Evolutionary conservation across 2,888 invertebrate genomes (phyloP).

Genomic region (Diplazon laetatorius): DNA sequence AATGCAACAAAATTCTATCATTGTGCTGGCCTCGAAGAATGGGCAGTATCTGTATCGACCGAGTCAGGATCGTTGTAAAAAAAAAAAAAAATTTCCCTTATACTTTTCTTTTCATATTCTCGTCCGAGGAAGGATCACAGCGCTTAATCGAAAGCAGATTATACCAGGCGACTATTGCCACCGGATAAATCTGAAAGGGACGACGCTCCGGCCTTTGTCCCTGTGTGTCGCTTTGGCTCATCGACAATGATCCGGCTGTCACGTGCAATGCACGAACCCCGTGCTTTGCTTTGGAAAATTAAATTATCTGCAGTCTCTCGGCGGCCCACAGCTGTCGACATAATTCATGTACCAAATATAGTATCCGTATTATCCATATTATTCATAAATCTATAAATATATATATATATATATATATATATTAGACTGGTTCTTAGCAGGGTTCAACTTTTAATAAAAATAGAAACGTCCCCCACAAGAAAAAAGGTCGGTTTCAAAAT

Average conservation of each 20-base stretch:
- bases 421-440: too few species aligned
- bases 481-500: too few species aligned
- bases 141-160: conserved; percentile 43
- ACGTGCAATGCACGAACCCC: neutral
- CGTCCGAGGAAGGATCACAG: conserved; percentile 25
- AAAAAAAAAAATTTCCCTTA: neutral
- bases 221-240: neutral
- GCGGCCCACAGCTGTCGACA: neutral
- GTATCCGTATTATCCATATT: too few species aligned
- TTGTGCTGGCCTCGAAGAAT: conserved; percentile 21
- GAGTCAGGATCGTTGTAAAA: conserved; percentile 8
- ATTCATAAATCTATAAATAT: too few species aligned
- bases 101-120: neutral
- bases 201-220: conserved; percentile 3
- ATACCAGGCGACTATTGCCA: conserved; percentile 12
- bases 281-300: neutral
- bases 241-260: neutral
- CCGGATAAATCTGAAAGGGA: neutral
- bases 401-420: too few species aligned
- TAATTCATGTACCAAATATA: neutral
- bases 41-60: conserved; percentile 20
- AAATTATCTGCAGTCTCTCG: neutral
- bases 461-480: too few species aligned
- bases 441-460: too few species aligned
- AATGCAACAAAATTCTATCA: neutral